Evolutionary conservation across 2,888 invertebrate genomes (phyloP).

Genomic region (Girardia tigrina): DNA sequence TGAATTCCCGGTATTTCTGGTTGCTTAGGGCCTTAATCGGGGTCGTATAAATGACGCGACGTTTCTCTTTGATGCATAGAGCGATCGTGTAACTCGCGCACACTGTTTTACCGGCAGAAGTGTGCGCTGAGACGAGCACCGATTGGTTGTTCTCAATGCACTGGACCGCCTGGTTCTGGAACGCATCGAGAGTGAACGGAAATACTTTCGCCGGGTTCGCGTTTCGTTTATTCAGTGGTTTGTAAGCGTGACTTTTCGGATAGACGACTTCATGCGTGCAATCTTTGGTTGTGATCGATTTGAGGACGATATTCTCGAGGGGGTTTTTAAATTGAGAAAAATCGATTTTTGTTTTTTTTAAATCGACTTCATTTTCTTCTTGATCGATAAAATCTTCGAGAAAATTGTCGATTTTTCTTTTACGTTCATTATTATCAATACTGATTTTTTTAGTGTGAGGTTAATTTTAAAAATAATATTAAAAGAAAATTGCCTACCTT

Average conservation of each 20-base stretch:
- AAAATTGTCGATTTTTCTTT: not conserved
- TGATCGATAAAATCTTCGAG: not conserved
- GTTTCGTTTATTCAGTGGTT: not conserved
- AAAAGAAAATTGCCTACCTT: not conserved
- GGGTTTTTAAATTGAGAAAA: not conserved
- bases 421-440: not conserved
- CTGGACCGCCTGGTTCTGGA: slow-evolving; percentile 85
- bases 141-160: slow-evolving; percentile 96
- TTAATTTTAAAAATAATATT: not conserved
- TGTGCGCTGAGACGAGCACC: slow-evolving; percentile 94
- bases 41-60: slow-evolving; percentile 95
- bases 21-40: slow-evolving; percentile 98
- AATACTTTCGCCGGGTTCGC: slow-evolving; percentile 72
- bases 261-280: not conserved
- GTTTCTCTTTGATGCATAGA: slow-evolving; percentile 75
- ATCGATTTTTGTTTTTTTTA: not conserved
- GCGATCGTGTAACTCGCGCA: slow-evolving; percentile 80
- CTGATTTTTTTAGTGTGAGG: no score
- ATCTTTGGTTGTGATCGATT: not conserved
- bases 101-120: slow-evolving; percentile 97
- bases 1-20: slow-evolving; percentile 94
- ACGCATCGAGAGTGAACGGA: slow-evolving; percentile 83
- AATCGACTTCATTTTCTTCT: not conserved
- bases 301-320: not conserved
- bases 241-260: not conserved